Evolutionary conservation across 2,888 invertebrate genomes (phyloP).

Genomic region (Eupithecia inturbata): DNA sequence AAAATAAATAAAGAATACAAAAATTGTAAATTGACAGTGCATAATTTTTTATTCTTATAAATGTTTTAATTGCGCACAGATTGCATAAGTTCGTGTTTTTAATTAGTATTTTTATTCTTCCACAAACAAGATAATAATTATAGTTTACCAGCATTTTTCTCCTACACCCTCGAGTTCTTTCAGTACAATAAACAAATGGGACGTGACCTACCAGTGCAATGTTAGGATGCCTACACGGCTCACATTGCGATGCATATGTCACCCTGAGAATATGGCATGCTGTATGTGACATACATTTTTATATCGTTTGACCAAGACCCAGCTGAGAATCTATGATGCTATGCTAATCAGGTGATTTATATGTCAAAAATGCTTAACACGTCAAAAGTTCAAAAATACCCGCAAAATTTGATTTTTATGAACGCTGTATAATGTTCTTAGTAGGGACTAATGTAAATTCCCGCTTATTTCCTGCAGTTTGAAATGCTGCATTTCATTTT

Average conservation of each 20-base stretch:
- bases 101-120: not conserved
- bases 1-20: not conserved
- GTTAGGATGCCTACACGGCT: constrained; percentile 15
- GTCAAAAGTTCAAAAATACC: not conserved
- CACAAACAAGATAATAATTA: not conserved
- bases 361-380: not conserved
- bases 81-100: not conserved
- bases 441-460: not conserved
- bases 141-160: not conserved
- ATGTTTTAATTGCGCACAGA: not conserved
- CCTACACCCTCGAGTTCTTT: not conserved
- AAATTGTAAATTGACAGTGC: not conserved
- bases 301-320: constrained; percentile 15
- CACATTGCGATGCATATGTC: constrained; percentile 18
- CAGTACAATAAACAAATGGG: constrained; percentile 1
- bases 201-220: not conserved
- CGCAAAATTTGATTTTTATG: not conserved
- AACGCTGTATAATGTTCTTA: not conserved
- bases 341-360: constrained; percentile 16
- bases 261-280: constrained; percentile 28
- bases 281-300: constrained; percentile 26
- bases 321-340: constrained; percentile 15
- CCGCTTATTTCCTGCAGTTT: constrained; percentile 7
- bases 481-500: not conserved
- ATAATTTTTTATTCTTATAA: not conserved